These are phyloP conservation scores for Drosophila repletoides DNA, from an alignment of 1,140 invertebrate species.

Conservation along the genomic window DNA sequence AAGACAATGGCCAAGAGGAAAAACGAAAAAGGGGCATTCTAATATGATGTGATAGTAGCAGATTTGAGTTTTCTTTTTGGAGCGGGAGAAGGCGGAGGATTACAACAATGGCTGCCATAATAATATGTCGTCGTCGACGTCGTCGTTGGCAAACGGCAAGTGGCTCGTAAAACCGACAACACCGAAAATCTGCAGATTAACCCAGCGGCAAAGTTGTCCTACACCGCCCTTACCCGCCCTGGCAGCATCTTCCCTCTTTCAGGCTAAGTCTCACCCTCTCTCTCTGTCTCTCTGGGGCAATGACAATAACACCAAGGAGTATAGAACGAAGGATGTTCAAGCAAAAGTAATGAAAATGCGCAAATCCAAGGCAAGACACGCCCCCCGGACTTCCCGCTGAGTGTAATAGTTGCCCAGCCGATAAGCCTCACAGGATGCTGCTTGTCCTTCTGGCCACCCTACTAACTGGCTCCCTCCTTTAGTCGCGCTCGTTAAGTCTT, in stretches of 20 bases:
- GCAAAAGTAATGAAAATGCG: constrained; percentile 72
- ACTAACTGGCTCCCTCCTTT: not conserved
- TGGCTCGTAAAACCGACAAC: constrained; percentile 78
- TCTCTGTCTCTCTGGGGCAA: constrained; percentile 32
- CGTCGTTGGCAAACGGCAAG: constrained; percentile 60
- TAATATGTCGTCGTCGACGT: constrained; percentile 63
- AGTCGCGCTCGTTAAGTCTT: constrained; percentile 79
- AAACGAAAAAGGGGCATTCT: not conserved
- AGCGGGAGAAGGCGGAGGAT: constrained; percentile 17
- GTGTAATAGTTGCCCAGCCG: constrained; percentile 64
- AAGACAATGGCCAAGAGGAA: constrained; percentile 54
- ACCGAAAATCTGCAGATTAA: constrained; percentile 78
- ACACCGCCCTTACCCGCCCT: not conserved
- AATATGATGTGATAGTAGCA: constrained; percentile 27
- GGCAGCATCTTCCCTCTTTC: not conserved
- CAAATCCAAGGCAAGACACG: constrained; percentile 56
- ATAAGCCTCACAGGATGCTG: constrained; percentile 50
- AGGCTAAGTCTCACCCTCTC: not conserved
- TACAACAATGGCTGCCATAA: constrained; percentile 77
- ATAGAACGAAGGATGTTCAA: constrained; percentile 4
- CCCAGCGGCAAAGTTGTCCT: constrained; percentile 51
- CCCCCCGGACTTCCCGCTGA: constrained; percentile 36
- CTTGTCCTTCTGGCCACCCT: not conserved
- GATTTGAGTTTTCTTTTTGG: not conserved
- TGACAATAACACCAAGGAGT: constrained; percentile 66